Evolutionary conservation across 2,797 vertebrate genomes (phyloP), one percentile per base, ranked within the genome.

Genomic region (Peromyscus aztecus): DNA sequence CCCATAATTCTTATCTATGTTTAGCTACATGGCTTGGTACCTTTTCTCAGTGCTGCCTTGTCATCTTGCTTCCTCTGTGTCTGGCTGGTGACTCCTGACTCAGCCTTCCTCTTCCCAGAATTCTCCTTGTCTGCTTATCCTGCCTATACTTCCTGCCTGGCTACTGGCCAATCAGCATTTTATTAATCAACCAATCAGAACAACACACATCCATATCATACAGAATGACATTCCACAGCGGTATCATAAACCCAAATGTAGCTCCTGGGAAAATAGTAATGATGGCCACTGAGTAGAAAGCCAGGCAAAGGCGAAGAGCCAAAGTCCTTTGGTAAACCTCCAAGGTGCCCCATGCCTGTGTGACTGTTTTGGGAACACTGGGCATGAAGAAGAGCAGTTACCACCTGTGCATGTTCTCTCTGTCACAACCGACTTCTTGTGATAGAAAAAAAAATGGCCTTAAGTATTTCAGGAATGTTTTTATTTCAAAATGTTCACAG

Each of bases 401-500:
- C 37, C 17, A 14, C 49, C 4, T 29, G n/a, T 34, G 34, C 23
- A 6, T 82, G 40, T 93, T 94, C 84, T 95, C 37, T 95, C 75
- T 90, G 69, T n/a, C 90, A 71, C n/a, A 71, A 81, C 34, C 17
- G 85, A 71, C 13, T 89, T 95, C 75, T 65, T 91, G 4, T 7
- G 29, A 24, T 24, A 96, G 55, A 80, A 94, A 46, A 82, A 82
- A 65, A 67, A 29, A 23, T n/a, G n/a, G 6, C 19, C 82, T 57
- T 55, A 55, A 69, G 17, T 31, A 80, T 57, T 92, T 90, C 69
- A 96, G 40, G 14, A 91, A 97, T 76, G 29, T n/a, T 89, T 90
- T 65, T 83, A 71, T 94, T 94, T 94, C 13, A 94, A 76, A 94
- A 94, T 13, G 85, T 94, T 52, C 24, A 63, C 12, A 27, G 75